Base-by-base conservation (phyloP, 2,113 vertebrate genomes). In the Clarias batrachus region DNA sequence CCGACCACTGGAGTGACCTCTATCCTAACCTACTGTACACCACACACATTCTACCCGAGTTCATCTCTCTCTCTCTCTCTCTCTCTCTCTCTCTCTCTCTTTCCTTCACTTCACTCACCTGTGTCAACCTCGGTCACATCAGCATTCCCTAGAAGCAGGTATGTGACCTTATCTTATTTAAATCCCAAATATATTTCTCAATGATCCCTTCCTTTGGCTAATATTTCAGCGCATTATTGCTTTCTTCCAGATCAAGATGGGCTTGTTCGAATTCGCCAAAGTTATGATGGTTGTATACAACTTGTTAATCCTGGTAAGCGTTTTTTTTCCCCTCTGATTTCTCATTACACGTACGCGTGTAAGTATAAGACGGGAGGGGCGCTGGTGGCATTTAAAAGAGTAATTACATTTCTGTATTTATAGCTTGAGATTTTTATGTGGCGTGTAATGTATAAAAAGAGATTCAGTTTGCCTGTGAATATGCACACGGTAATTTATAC, bases 291-390 rank as follows among this genome's bases (percentile, higher is more conserved):
- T 96, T 90, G 81, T 98, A 83, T 97, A 97, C 95, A 98, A 97
- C 93, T 89, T 96, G 87, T 81, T 95, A 88, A 96, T 98, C 90
- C 96, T 96, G 62, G 98, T 99, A 95, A 98, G 98, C 97, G 92
- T 70, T 10, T 57, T 85, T 27, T 91, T 41, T 73, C n/a, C 33
- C 33, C 33, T 33, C 33, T 37, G 48, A 48, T 37, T 52, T 59
- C 19, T 86, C 88, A 87, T 82, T 88, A 79, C 54, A 83, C 21
- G 33, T 71, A 59, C 56, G 21, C 63, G 70, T 76, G 56, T 83
- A 85, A 79, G 57, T 2, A 16, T 66, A 68, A 25, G 23, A 27
- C 5, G 19, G 79, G 33, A n/a, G 23, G 30, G 19, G 83, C 27
- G 73, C 65, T 68, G 56, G 41, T 60, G 70, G 56, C 73, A 83